Percentiles rank a stretch among this genome's conserved stretches.
phyloP scores from a whole-genome alignment of 2,888 invertebrate species.

The Onthophagus sagittarius region DNA sequence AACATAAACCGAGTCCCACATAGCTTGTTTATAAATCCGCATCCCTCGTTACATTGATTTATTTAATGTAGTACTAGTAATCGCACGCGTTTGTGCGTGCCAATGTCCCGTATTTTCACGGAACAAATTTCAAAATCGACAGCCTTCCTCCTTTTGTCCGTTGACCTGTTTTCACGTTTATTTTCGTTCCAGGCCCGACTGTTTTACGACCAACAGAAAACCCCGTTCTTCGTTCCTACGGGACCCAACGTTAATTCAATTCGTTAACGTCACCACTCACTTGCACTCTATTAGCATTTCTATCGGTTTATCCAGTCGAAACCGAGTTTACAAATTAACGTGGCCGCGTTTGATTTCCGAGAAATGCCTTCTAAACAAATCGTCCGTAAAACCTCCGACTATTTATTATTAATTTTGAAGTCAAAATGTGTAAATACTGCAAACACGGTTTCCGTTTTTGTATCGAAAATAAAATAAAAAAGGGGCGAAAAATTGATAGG shows the following conservation, averaged over 20 bases:
- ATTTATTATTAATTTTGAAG: background rate
- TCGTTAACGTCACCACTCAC: background rate
- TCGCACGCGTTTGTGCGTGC: background rate
- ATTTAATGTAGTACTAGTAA: background rate
- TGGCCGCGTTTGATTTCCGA: background rate
- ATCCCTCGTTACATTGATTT: background rate
- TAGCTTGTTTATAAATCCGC: background rate
- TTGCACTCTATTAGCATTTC: background rate
- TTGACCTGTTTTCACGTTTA: conserved; percentile 6
- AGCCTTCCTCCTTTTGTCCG: conserved; percentile 7
- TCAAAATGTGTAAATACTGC: too few relatives aligned
- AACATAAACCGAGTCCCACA: background rate
- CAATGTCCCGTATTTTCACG: background rate
- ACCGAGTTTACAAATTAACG: background rate
- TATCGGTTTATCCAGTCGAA: background rate
- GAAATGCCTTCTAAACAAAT: background rate
- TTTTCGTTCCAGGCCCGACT: background rate
- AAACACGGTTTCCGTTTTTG: too few relatives aligned
- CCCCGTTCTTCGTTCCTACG: background rate
- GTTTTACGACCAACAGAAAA: background rate
- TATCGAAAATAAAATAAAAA: too few relatives aligned
- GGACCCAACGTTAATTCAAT: background rate
- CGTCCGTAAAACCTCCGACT: background rate
- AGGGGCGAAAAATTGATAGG: too few relatives aligned
- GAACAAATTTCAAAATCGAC: conserved; percentile 3